Evolutionary conservation across 1,140 invertebrate genomes (phyloP), one percentile per base, ranked within the genome.

Genomic region (Hermetia illucens): DNA sequence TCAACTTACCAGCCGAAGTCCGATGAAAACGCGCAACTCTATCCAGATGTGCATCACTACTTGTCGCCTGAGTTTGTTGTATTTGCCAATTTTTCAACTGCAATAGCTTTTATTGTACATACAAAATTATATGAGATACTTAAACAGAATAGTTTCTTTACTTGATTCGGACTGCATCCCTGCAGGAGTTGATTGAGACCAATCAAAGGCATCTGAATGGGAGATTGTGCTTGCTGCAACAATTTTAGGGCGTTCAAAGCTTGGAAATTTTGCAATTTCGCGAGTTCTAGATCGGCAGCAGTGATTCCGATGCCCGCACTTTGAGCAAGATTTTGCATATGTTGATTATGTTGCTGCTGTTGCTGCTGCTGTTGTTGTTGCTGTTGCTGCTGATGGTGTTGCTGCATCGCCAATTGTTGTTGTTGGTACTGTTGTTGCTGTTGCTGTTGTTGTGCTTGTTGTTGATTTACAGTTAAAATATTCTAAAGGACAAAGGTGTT

Each of bases 11-110:
- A 48, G 82, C 82, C 41, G 80, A 78, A 58, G 71, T 81, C 34
- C 80, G 69, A 58, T 87, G 76, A 33, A 76, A 70, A 46, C 72
- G 70, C 0, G 82, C 83, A 13, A 77, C 78, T 40, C 75, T 68
- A 51, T 87, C 83, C 24, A 87, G 65, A 33, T 72, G 70, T 31
- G 68, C 64, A 40, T 58, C 54, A 16, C 17, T 41, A 10, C 15
- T 43, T 16, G 18, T 17, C 12, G 36, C 19, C 31, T 22, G 21
- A 42, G 4, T 29, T n/a, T 48, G 45, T 12, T 49, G 52, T 38
- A 58, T 50, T 40, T 63, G 59, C 43, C 39, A 41, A 29, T 33
- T 42, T 25, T 42, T 27, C 13, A 42, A 18, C 36, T 38, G 36
- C 13, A 38, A 38, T 6, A 32, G 5, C 5, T 6, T 32, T 32